phyloP scores from a whole-genome alignment of 2,888 invertebrate species.

The Thymelicus sylvestris region DNA sequence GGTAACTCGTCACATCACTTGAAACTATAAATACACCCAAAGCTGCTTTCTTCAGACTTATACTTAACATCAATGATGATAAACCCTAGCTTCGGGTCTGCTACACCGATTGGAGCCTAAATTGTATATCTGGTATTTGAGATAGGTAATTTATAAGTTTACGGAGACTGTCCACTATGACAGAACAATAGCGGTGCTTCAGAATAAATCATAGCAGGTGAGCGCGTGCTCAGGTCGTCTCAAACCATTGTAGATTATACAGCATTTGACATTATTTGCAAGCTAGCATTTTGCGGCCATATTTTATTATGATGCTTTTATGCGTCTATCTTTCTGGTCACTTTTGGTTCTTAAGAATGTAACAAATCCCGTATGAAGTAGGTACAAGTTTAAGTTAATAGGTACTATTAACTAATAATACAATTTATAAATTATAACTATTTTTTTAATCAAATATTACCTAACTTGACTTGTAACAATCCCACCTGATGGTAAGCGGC shows the following conservation, averaged over 20 bases:
- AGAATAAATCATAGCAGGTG: constrained; percentile 78
- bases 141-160: constrained; percentile 70
- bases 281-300: constrained; percentile 41
- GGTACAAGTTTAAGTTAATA: no score
- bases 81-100: background rate
- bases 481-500: no score
- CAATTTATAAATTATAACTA: no score
- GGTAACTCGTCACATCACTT: no score
- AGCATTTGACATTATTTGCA: constrained; percentile 54
- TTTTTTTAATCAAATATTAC: no score
- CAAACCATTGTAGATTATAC: constrained; percentile 56
- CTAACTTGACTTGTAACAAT: no score
- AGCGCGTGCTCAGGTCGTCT: constrained; percentile 62
- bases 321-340: background rate
- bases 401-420: no score
- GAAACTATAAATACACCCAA: no score
- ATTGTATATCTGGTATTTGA: constrained; percentile 58
- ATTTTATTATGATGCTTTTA: constrained; percentile 25
- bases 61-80: no score
- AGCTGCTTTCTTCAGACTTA: no score
- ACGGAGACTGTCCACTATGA: constrained; percentile 60
- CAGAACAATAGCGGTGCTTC: constrained; percentile 72
- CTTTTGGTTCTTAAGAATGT: background rate
- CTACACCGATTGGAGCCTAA: constrained; percentile 33
- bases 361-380: background rate